Conservation (phyloP, 2,797 vertebrate genomes). For the Paramormyrops hopkinsi region DNA sequence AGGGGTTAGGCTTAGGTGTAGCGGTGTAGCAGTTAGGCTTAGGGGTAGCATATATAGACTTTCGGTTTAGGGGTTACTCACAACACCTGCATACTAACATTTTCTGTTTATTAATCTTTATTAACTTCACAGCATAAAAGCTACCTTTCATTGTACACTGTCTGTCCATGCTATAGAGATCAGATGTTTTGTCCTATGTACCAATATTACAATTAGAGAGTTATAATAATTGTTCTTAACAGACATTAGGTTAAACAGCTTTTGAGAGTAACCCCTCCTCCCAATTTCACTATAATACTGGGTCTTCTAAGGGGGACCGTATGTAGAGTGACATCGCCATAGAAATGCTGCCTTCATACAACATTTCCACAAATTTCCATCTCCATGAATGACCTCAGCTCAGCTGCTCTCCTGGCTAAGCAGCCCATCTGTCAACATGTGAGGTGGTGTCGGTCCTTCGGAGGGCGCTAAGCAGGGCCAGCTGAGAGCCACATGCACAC, state of each 20-base stretch:
- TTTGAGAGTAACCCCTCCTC: not conserved
- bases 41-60: too few relatives aligned
- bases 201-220: not conserved
- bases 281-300: not conserved
- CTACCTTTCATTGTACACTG: too few relatives aligned
- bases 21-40: too few relatives aligned
- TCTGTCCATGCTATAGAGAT: too few relatives aligned
- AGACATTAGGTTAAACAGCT: not conserved
- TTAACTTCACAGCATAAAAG: too few relatives aligned
- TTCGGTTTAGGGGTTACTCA: too few relatives aligned
- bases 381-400: not conserved
- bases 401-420: not conserved
- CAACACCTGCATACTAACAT: too few relatives aligned
- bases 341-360: not conserved
- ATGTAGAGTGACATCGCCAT: not conserved
- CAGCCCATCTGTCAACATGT: not conserved
- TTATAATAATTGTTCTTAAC: not conserved
- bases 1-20: too few relatives aligned
- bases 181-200: not conserved
- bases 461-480: conserved; percentile 33
- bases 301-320: not conserved
- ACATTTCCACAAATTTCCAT: not conserved
- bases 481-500: conserved; percentile 61
- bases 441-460: not conserved
- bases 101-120: too few relatives aligned